These are phyloP conservation scores for Blomia tropicalis DNA, from an alignment of 2,888 invertebrate genomes.

Conservation along the genomic window DNA sequence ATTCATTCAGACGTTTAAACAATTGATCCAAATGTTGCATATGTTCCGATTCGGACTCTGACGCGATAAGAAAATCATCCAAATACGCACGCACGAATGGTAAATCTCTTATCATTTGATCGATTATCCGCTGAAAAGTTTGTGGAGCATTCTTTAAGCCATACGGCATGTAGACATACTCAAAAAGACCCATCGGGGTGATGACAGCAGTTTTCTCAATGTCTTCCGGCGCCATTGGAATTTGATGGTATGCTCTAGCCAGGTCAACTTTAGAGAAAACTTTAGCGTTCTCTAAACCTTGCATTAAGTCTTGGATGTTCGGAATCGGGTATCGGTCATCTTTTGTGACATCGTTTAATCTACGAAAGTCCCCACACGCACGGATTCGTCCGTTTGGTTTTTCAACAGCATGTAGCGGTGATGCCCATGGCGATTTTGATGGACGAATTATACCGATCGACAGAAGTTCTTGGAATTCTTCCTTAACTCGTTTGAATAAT, in stretches of 20 bases:
- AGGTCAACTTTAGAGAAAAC: constrained; percentile 31
- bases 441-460: neutral
- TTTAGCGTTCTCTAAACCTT: constrained; percentile 28
- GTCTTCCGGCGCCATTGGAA: constrained; percentile 31
- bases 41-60: constrained; percentile 22
- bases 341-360: constrained; percentile 33
- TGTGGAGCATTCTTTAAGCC: neutral
- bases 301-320: constrained; percentile 34
- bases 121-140: neutral
- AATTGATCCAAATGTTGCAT: constrained; percentile 19
- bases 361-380: constrained; percentile 36
- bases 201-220: neutral
- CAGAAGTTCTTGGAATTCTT: neutral
- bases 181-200: neutral
- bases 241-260: constrained; percentile 34
- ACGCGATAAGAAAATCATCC: constrained; percentile 22
- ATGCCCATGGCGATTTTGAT: neutral
- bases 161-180: neutral
- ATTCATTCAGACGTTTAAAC: constrained; percentile 3
- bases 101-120: neutral
- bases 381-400: constrained; percentile 26
- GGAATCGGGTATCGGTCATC: constrained; percentile 36
- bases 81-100: neutral
- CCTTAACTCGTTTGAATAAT: neutral
- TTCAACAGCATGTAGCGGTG: constrained; percentile 8